Evolutionary conservation across 2,888 invertebrate species (phyloP).

Genomic region (Phortica okadai): DNA sequence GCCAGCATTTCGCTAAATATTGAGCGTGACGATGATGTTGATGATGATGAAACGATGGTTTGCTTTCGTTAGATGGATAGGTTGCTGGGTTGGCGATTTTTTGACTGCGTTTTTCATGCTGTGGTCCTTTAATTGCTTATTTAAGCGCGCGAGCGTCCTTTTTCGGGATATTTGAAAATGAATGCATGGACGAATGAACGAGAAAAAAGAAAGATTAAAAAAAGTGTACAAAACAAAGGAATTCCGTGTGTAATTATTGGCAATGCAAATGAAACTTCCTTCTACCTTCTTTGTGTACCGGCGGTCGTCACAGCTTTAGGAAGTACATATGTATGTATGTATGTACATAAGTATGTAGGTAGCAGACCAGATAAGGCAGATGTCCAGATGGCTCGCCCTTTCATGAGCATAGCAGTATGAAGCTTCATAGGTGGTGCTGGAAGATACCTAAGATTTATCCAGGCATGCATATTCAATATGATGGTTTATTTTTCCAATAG

Average conservation of each 20-base stretch:
- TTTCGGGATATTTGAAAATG: slow-evolving; percentile 51
- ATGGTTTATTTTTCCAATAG: too few species aligned
- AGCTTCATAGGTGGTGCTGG: background rate
- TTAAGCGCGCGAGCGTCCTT: slow-evolving; percentile 69
- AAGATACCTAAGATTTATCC: too few species aligned
- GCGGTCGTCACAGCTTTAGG: slow-evolving; percentile 21
- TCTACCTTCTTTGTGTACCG: background rate
- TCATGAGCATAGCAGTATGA: background rate
- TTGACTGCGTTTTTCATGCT: slow-evolving; percentile 19
- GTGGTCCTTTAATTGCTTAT: slow-evolving; percentile 65
- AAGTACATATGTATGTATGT: slow-evolving; percentile 46
- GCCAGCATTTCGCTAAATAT: slow-evolving; percentile 9
- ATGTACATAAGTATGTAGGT: background rate
- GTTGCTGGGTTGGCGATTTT: slow-evolving; percentile 10
- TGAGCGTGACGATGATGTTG: slow-evolving; percentile 12
- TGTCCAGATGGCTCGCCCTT: slow-evolving; percentile 45
- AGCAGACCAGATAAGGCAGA: slow-evolving; percentile 48
- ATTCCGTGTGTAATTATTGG: slow-evolving; percentile 70
- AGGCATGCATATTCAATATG: too few species aligned
- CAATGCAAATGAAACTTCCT: slow-evolving; percentile 39
- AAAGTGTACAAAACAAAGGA: slow-evolving; percentile 57
- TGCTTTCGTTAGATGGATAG: slow-evolving; percentile 1
- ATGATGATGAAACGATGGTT: slow-evolving; percentile 23
- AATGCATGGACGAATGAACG: slow-evolving; percentile 49
- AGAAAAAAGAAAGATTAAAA: slow-evolving; percentile 37